Conservation (phyloP, 2,113 vertebrate genomes). For the Ochotona curzoniae region DNA sequence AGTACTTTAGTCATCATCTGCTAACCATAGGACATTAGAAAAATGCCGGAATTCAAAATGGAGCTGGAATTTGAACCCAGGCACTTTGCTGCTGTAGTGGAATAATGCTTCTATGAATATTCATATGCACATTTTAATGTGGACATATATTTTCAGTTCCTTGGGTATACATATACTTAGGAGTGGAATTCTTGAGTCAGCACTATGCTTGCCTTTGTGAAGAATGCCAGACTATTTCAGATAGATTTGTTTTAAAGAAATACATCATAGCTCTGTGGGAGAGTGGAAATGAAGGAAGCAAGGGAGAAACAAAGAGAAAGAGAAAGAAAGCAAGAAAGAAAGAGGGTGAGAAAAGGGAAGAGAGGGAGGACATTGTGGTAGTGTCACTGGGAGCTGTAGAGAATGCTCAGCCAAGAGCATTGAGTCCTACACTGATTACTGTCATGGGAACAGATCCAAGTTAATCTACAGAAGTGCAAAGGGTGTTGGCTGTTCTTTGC, state of each 20-base stretch:
- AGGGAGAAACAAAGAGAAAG: no score
- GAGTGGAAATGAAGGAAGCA: background rate
- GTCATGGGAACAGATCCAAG: slow-evolving; percentile 60
- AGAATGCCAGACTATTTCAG: slow-evolving; percentile 1
- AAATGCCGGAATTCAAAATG: no score
- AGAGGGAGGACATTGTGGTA: background rate
- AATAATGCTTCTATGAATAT: background rate
- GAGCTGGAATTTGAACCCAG: no score
- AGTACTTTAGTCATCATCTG: no score
- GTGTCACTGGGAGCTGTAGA: background rate
- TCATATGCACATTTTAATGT: background rate
- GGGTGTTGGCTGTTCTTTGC: slow-evolving; percentile 37
- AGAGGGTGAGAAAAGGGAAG: background rate
- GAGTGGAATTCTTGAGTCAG: background rate
- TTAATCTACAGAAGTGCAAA: slow-evolving; percentile 63
- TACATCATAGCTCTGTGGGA: background rate
- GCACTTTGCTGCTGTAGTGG: background rate
- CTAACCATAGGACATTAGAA: no score
- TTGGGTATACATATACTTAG: background rate
- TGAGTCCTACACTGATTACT: slow-evolving; percentile 2
- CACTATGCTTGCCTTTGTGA: background rate
- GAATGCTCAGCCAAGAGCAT: slow-evolving; percentile 30
- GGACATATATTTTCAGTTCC: background rate
- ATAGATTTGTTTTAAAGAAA: slow-evolving; percentile 10
- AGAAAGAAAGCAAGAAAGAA: no score